Conservation (phyloP, 2,113 vertebrate species). For the Pituophis catenifer region DNA sequence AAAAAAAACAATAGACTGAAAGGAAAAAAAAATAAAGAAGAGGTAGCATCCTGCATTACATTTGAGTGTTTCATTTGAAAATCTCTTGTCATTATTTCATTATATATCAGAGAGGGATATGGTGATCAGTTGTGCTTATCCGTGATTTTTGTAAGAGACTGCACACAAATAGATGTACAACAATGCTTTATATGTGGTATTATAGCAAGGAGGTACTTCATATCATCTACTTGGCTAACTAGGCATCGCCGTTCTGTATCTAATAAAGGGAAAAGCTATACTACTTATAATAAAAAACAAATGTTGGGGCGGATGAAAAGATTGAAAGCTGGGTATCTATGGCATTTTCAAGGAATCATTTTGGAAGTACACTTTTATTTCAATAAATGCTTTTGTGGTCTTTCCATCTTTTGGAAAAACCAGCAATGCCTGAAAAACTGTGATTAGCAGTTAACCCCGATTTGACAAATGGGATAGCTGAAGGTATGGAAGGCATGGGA, state of each 20-base stretch:
- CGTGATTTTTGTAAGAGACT: slow-evolving; percentile 41
- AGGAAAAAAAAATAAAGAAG: not conserved
- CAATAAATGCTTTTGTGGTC: not conserved
- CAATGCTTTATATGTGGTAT: slow-evolving; percentile 10
- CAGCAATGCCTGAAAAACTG: not conserved
- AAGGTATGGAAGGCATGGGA: not conserved
- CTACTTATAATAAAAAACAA: not conserved
- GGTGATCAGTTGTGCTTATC: slow-evolving; percentile 27
- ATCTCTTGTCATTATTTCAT: slow-evolving; percentile 36
- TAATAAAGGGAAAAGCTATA: slow-evolving; percentile 19
- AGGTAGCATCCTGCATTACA: slow-evolving; percentile 20
- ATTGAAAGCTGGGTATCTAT: not conserved
- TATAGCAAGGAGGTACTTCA: slow-evolving; percentile 23
- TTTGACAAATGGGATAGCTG: not conserved
- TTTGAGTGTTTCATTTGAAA: slow-evolving; percentile 37
- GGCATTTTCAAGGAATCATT: slow-evolving; percentile 22
- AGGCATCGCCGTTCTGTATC: slow-evolving; percentile 2
- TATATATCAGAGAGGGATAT: slow-evolving; percentile 38
- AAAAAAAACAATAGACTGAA: slow-evolving; percentile 40
- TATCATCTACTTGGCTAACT: slow-evolving; percentile 29
- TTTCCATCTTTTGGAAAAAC: not conserved
- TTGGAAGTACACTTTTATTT: slow-evolving; percentile 31
- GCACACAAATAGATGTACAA: slow-evolving; percentile 13
- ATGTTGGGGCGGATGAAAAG: slow-evolving; percentile 6
- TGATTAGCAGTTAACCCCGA: slow-evolving; percentile 1